Evolutionary conservation across 1,140 invertebrate genomes (phyloP), one percentile per base, ranked within the genome.

Genomic region (Hyphantria cunea): DNA sequence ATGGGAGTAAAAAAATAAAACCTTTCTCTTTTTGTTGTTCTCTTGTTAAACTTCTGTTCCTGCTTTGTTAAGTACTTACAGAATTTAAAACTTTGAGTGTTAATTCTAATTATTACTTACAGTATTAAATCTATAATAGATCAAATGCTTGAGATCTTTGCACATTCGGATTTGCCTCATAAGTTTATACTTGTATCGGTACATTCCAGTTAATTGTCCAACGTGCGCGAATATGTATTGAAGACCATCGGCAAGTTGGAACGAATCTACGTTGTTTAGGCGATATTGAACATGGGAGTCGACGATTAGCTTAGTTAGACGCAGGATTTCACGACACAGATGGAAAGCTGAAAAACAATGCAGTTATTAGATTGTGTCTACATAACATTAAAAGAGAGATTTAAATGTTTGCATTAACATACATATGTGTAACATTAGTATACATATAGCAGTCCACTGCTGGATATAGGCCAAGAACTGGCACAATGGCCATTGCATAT

Each of bases 141-240:
- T 99, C 52, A 99, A 92, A 93, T 99, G 99, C 82, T 99, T 99
- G 66, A 99, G 92, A 92, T 99, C 99, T 89, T 99, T 99, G 92
- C 99, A 99, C 99, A 99, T 99, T 51, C 99, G 92, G 68, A 99
- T 99, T 92, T 99, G 99, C 81, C 98, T 94, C 99, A 99, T 99
- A 11, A 99, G 92, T 88, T 99, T 99, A 91, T 99, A 99, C 82
- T 99, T 99, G 92, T 99, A 99, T 45, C 99, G 93, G 91, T 99
- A 99, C 99, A 99, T 99, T 86, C 99, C 99, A 4, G 99, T 99
- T 11, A 99, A 92, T 89, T 99, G 99, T 8, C 99, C 99, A 25
- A 99, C 99, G 84, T 99, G 99, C 13, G 99, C 98, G 92, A 99
- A 99, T 44, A 99, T 98, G 82, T 99, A 99, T 87, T 99, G 99